phyloP scores from a whole-genome alignment of 2,797 vertebrate species.

The Aldrovandia affinis region DNA sequence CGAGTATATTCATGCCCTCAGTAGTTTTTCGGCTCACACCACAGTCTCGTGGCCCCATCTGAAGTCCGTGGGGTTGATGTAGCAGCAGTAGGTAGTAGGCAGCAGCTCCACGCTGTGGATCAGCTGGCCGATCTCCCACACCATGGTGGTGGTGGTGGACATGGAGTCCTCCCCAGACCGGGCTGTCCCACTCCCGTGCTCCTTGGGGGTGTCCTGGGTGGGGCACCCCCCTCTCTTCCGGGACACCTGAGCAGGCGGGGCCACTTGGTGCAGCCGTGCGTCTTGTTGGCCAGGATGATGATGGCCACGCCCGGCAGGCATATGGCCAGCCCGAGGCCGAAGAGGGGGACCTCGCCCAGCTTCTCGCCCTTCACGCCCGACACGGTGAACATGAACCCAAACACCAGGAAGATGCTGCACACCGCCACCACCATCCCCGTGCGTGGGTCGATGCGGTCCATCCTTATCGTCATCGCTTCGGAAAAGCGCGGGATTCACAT shows the following conservation, averaged over 20 bases:
- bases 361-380: slow-evolving; percentile 83
- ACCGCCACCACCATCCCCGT: slow-evolving; percentile 82
- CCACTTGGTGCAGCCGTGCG: slow-evolving; percentile 77
- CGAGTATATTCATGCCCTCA: background rate
- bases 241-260: slow-evolving; percentile 37
- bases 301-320: slow-evolving; percentile 79
- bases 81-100: slow-evolving; percentile 79
- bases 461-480: slow-evolving; percentile 62
- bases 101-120: slow-evolving; percentile 58
- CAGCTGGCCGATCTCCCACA: slow-evolving; percentile 61
- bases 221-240: slow-evolving; percentile 49
- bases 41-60: slow-evolving; percentile 75
- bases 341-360: slow-evolving; percentile 75
- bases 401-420: slow-evolving; percentile 81
- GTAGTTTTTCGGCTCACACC: slow-evolving; percentile 62
- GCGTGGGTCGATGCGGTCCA: slow-evolving; percentile 80
- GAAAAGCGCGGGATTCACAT: background rate
- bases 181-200: slow-evolving; percentile 65
- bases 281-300: slow-evolving; percentile 77
- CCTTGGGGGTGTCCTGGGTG: slow-evolving; percentile 40
- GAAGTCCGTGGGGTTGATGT: slow-evolving; percentile 72
- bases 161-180: slow-evolving; percentile 49
- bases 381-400: slow-evolving; percentile 85
- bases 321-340: slow-evolving; percentile 81
- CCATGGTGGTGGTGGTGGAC: slow-evolving; percentile 45